Percentiles rank a stretch among this genome's conserved stretches.
Conservation (phyloP, 2,113 vertebrate species). For the Steatornis caripensis region DNA sequence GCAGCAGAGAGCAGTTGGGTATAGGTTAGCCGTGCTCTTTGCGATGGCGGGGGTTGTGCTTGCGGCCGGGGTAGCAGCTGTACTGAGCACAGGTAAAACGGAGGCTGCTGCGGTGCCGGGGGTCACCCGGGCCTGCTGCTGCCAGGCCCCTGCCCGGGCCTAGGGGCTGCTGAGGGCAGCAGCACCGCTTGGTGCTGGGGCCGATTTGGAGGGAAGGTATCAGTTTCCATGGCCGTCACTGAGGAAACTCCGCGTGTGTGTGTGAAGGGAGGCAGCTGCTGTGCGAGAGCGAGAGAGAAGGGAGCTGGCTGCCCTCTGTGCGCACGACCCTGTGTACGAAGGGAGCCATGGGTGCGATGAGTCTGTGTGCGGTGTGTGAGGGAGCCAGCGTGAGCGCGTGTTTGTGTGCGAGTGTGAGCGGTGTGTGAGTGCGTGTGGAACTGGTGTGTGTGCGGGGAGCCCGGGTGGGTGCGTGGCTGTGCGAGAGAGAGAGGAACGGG, state of each 20-base stretch:
- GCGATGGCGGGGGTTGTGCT: accelerated
- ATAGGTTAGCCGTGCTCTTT: accelerated
- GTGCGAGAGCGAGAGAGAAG: neutral
- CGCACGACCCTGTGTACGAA: neutral
- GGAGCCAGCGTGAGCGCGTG: too few species aligned
- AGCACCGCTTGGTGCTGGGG: neutral
- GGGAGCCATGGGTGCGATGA: too few species aligned
- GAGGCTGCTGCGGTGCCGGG: neutral
- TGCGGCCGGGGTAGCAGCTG: accelerated
- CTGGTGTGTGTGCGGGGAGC: neutral
- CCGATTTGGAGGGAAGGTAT: neutral
- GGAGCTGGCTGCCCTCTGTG: neutral
- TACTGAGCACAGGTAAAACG: accelerated
- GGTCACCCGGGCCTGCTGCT: neutral
- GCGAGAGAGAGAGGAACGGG: too few species aligned
- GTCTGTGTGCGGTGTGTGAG: neutral
- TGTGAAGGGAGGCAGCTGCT: neutral
- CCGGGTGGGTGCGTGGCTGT: too few species aligned
- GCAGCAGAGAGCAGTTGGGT: neutral
- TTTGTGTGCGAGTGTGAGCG: too few species aligned
- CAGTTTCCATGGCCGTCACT: neutral
- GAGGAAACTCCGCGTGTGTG: neutral
- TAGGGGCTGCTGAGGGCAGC: neutral
- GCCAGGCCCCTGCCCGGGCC: neutral
- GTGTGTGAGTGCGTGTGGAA: too few species aligned